Evolutionary conservation across 2,888 invertebrate species (phyloP), one percentile per base, ranked within the genome.

Genomic region (Lissocephala sabroskyi): DNA sequence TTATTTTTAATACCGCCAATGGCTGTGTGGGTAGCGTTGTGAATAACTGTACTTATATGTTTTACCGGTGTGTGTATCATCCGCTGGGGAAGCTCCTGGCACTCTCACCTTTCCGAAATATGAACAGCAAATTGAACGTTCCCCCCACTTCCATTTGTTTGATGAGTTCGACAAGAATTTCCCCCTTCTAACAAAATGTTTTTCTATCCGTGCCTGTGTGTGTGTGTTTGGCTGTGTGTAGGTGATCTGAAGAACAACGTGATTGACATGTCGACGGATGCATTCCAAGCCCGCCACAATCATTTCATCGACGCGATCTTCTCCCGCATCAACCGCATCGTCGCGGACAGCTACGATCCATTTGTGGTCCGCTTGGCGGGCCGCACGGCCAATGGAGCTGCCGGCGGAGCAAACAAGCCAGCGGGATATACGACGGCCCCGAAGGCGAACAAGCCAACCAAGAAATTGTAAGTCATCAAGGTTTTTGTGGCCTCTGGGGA

Each of bases 261-360:
- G 63, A 84, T 80, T 59, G 84, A 80, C 59, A 83, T 79, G 82
- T 79, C 74, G 37, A 78, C 66, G 57, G 79, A 76, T 57, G 80
- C 78, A 43, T 93, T 59, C 90, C 94, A 29, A 89, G 88, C 91
- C 42, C 93, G 93, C 79, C 94, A 94, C 86, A 95, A 95, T 85
- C 88, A 91, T 62, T 94, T 94, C 83, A 91, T 94, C 48, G 95
- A 95, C 85, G 92, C 90, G 67, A 92, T 94, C 62, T 87, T 94
- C 58, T 89, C 89, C 49, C 88, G 93, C 67, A 93, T 95, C 85
- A 95, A 94, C 85, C 90, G 90, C 64, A 92, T 94, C 51, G 85
- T 95, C 59, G 88, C 91, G 41, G 88, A 89, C 58, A 92, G 92
- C 41, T 95, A 94, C 84, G 94, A 95, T 80, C 94, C 94, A 0